phyloP scores from a whole-genome alignment of 1,140 invertebrate genomes.

The Tribolium madens region DNA sequence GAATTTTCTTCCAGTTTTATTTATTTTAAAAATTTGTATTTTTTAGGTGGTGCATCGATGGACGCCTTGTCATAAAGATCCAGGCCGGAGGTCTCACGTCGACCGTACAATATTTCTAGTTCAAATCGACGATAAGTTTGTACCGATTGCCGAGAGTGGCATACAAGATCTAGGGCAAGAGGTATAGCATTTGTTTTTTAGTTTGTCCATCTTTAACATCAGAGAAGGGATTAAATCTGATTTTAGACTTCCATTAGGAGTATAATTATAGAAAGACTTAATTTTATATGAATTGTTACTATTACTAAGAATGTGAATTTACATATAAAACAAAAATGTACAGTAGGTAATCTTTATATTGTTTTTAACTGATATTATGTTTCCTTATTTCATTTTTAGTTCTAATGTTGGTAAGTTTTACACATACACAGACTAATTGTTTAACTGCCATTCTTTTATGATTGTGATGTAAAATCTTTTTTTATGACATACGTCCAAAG shows the following conservation, averaged over 20 bases:
- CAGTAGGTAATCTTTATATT: slow-evolving; percentile 19
- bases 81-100: slow-evolving; percentile 86
- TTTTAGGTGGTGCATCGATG: slow-evolving; percentile 87
- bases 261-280: slow-evolving; percentile 40
- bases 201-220: background rate
- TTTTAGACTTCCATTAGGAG: slow-evolving; percentile 37
- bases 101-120: slow-evolving; percentile 92
- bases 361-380: slow-evolving; percentile 23
- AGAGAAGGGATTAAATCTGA: slow-evolving; percentile 16
- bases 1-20: background rate
- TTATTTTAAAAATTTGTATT: background rate
- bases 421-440: slow-evolving; percentile 32
- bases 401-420: slow-evolving; percentile 14
- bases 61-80: slow-evolving; percentile 90
- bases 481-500: slow-evolving; percentile 46
- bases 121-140: slow-evolving; percentile 91
- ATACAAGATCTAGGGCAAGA: slow-evolving; percentile 70
- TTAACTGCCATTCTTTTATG: slow-evolving; percentile 41
- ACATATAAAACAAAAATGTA: slow-evolving; percentile 12
- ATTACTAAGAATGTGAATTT: slow-evolving; percentile 22
- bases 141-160: slow-evolving; percentile 91
- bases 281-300: slow-evolving; percentile 42
- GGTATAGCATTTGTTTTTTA: slow-evolving; percentile 55
- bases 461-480: slow-evolving; percentile 35
- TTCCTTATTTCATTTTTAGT: slow-evolving; percentile 16